A percentile compares a stretch with the other conserved stretches of the same genome.
phyloP scores from a whole-genome alignment of 2,113 vertebrate species.

The Marcusenius ussheri region DNA sequence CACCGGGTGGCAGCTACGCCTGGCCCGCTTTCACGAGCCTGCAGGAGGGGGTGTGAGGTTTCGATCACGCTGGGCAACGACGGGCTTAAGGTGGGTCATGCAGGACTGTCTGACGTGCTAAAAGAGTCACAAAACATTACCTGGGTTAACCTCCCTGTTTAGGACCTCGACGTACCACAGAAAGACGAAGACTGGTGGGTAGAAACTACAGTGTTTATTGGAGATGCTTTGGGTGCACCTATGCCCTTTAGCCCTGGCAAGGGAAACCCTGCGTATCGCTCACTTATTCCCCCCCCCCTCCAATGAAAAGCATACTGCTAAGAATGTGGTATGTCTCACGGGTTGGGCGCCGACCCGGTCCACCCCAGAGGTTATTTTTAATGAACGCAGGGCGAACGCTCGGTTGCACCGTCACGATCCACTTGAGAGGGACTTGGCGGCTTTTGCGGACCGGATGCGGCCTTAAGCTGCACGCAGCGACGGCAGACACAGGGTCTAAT shows the following conservation, averaged over 20 bases:
- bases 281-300: not conserved
- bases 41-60: not conserved
- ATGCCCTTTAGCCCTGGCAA: not conserved
- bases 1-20: not conserved
- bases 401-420: not conserved
- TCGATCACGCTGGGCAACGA: not conserved
- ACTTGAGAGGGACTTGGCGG: not conserved
- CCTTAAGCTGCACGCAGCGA: not conserved
- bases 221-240: not conserved
- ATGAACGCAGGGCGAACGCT: not conserved
- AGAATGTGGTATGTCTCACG: not conserved
- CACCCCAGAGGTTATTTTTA: not conserved
- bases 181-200: not conserved
- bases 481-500: not conserved
- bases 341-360: not conserved
- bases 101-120: not conserved
- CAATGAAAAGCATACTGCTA: not conserved
- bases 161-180: not conserved
- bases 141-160: not conserved
- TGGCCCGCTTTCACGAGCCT: not conserved
- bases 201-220: constrained; percentile 6
- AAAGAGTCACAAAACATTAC: not conserved
- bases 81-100: not conserved
- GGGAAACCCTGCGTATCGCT: not conserved
- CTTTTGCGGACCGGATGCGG: not conserved